Base-by-base conservation (phyloP, 2,797 vertebrate genomes). In the Rhabdophis nuchalis region DNA sequence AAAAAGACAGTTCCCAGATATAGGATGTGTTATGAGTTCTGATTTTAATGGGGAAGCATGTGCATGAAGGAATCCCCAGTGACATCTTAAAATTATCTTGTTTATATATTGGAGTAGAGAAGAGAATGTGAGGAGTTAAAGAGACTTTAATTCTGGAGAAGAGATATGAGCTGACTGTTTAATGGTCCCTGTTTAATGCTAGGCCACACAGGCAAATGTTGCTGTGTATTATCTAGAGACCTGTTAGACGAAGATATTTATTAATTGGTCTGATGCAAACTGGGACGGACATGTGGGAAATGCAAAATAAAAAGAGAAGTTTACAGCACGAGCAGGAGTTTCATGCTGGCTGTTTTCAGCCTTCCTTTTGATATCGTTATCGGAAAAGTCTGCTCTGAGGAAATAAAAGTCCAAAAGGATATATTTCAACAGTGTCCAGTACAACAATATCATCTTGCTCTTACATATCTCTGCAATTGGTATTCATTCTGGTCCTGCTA, bases 121-220 rank as follows among this genome's bases (percentile, higher is more conserved):
- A 91, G 90, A 92, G 95, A 85, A 95, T 90, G 3, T 85, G 88
- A 94, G 77, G 95, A 95, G 96, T 96, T 96, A 96, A 97, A 41
- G 61, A 87, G 90, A 87, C 92, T 93, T 95, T 95, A 95, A 95
- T 96, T 96, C 94, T 95, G 64, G 89, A 91, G 90, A 95, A 96
- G 87, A 93, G 90, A 94, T 94, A 96, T 87, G 89, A 96, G 91
- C 86, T 96, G 95, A 94, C 95, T 96, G 88, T 96, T 97, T 96
- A 97, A 96, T 96, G 95, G 96, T 96, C 95, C 95, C 96, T 96
- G 89, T 95, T 96, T 97, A 96, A 96, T 96, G 95, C 93, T 94
- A 96, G 94, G 91, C 94, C 95, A 96, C 92, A 96, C 91, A 96
- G 95, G 96, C 93, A 96, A 97, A 96, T 94, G 94, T 20, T 94